Base-by-base conservation (phyloP, 1,140 invertebrate genomes). In the Heliothis virescens region DNA sequence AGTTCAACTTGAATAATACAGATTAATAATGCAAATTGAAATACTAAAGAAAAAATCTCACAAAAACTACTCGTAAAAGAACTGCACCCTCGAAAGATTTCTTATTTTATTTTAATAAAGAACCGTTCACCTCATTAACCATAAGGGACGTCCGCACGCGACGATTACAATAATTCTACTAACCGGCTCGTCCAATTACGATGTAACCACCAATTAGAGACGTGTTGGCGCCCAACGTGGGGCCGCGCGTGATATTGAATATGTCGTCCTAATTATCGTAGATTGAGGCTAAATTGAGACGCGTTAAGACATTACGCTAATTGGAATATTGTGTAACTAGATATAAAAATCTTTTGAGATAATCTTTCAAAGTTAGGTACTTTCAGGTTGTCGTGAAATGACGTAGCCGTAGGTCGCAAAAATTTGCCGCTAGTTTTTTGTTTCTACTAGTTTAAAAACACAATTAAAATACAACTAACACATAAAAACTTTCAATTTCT, bases 121-220 rank as follows among this genome's bases (percentile, higher is more conserved):
- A 48, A 55, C 12, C 3, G 34, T 69, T 55, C 29, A 15, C 62
- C 55, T 75, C 63, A 81, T 76, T 71, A 74, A 52, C 50, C 67
- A 41, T 53, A 78, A 65, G 47, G 47, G 52, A 57, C 59, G 76
- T 69, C 74, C 75, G 29, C 75, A 80, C 79, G 62, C 57, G 60
- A n/a, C 65, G n/a, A 63, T 77, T 79, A 78, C 71, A 72, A 62
- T 72, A 60, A 76, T 76, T 76, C 83, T 86, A 83, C 79, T 80
- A 67, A 75, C 69, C 67, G 41, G 77, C 79, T 79, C 80, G 86
- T 82, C 82, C 87, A 89, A 90, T 88, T 88, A 87, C 79, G 55
- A 72, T 55, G 62, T 85, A 88, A 90, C 87, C 89, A 83, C 82
- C 89, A 89, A 90, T 90, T 89, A 90, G 79, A 69, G 13, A 62